These are phyloP conservation scores for Osmoderma eremita DNA, from an alignment of 2,888 invertebrate species.

Conservation along the genomic window DNA sequence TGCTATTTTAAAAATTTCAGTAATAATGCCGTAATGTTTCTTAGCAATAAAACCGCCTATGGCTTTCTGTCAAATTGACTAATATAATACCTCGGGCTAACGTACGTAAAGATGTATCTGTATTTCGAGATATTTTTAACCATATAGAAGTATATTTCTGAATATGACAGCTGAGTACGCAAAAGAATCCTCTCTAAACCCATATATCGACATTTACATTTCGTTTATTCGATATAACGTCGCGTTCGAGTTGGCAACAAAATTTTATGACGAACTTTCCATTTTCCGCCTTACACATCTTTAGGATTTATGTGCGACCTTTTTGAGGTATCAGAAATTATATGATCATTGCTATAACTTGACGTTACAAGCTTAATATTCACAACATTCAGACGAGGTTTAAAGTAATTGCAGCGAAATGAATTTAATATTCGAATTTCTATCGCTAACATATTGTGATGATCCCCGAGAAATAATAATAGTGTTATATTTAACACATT, in stretches of 20 bases:
- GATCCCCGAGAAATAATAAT: too few species aligned
- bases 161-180: conserved; percentile 26
- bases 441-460: too few species aligned
- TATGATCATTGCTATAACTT: background rate
- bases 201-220: conserved; percentile 34
- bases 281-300: conserved; percentile 35
- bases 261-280: conserved; percentile 35
- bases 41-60: too few species aligned
- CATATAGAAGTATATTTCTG: conserved; percentile 24
- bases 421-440: too few species aligned
- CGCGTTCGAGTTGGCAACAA: conserved; percentile 31
- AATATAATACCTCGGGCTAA: too few species aligned
- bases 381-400: too few species aligned
- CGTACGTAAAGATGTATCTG: background rate
- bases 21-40: too few species aligned
- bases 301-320: conserved; percentile 31
- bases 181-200: conserved; percentile 18
- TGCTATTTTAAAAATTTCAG: too few species aligned
- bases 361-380: background rate
- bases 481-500: too few species aligned
- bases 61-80: too few species aligned
- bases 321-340: conserved; percentile 5
- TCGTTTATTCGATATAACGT: conserved; percentile 36
- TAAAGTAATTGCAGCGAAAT: too few species aligned
- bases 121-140: background rate